Conservation (phyloP, 2,113 vertebrate species). For the Corythaeola cristata region DNA sequence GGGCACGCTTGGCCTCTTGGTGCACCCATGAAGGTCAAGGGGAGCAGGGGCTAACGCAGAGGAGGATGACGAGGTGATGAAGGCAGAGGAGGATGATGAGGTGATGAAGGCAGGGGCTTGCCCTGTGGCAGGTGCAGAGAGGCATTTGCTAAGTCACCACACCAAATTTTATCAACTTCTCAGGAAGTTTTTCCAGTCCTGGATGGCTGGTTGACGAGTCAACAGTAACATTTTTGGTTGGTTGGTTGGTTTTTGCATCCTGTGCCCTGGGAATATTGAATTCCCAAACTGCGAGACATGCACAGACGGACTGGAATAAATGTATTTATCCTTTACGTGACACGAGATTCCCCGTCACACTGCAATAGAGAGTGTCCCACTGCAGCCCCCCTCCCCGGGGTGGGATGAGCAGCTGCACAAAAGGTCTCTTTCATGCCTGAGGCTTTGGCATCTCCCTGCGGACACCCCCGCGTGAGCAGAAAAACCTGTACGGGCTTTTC, state of each 20-base stretch:
- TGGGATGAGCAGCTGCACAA: not conserved
- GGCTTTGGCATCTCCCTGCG: not conserved
- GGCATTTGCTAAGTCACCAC: not conserved
- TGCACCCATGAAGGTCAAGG: fast-evolving
- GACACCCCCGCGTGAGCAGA: not conserved
- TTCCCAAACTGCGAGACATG: not conserved
- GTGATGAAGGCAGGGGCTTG: not conserved
- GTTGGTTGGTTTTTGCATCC: not conserved
- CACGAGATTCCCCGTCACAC: not conserved
- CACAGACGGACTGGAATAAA: not conserved
- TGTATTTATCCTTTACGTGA: not conserved
- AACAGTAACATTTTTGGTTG: no score
- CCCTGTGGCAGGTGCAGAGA: not conserved
- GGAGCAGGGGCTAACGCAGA: fast-evolving
- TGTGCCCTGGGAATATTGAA: not conserved
- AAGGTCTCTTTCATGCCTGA: not conserved
- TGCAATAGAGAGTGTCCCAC: not conserved
- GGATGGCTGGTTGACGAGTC: not conserved
- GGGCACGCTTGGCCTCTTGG: not conserved
- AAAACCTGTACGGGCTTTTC: not conserved
- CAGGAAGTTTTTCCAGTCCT: not conserved
- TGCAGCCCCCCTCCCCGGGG: no score
- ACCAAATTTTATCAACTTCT: not conserved
- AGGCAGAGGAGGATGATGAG: not conserved
- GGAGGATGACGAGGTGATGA: not conserved